phyloP scores from a whole-genome alignment of 2,888 invertebrate species.

The Ormyrus labotus region DNA sequence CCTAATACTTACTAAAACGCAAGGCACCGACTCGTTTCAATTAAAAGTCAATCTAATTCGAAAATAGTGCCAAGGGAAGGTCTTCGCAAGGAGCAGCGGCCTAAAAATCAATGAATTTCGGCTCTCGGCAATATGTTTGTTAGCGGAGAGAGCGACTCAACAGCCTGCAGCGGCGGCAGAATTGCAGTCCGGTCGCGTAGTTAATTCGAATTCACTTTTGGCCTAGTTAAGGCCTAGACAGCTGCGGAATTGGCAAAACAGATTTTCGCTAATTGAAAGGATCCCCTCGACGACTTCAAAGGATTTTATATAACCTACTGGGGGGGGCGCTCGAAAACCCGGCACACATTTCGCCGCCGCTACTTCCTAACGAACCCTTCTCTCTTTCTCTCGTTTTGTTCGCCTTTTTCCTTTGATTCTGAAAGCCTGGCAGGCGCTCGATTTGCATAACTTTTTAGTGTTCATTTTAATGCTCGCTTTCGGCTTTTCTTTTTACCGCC shows the following conservation, averaged over 20 bases:
- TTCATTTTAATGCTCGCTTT: too few species aligned
- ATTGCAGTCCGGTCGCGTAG: constrained; percentile 1
- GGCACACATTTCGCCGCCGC: not conserved
- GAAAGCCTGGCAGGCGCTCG: not conserved
- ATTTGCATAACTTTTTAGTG: constrained; percentile 3
- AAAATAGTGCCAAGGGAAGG: too few species aligned
- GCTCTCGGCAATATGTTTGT: not conserved
- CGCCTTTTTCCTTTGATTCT: too few species aligned
- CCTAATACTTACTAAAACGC: too few species aligned
- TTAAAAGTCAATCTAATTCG: too few species aligned
- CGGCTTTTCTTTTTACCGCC: not conserved
- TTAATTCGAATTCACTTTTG: constrained; percentile 42
- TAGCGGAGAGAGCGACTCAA: not conserved
- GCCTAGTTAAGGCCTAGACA: constrained; percentile 43
- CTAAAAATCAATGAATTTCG: constrained; percentile 13
- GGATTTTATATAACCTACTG: constrained; percentile 3
- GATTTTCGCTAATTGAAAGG: constrained; percentile 39
- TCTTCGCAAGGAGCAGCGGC: too few species aligned
- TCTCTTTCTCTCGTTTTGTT: not conserved
- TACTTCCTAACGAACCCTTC: constrained; percentile 25
- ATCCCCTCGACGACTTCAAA: constrained; percentile 17
- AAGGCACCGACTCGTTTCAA: too few species aligned
- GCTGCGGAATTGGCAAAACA: constrained; percentile 29
- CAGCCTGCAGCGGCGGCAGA: constrained; percentile 8
- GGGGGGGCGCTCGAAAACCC: too few species aligned